These are phyloP conservation scores for Sander vitreus DNA, from an alignment of 2,113 vertebrate genomes.

Conservation along the genomic window DNA sequence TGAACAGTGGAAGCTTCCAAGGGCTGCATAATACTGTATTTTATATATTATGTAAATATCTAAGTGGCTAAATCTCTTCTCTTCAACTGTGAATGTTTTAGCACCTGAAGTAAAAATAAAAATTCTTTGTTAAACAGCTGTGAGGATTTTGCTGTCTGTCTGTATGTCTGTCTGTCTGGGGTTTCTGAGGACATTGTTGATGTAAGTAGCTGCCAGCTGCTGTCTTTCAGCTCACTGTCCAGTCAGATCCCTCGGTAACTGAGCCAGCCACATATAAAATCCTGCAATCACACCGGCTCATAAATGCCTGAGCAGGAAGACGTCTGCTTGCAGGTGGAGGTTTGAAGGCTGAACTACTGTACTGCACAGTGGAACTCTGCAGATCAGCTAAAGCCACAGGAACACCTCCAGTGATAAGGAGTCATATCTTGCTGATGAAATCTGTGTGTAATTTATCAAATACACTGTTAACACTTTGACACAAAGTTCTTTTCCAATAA, in stretches of 20 bases:
- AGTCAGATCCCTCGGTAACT: neutral
- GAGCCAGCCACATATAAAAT: constrained; percentile 35
- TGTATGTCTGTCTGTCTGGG: constrained; percentile 26
- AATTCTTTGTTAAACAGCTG: constrained; percentile 34
- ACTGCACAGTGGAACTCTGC: neutral
- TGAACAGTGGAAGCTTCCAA: constrained; percentile 5
- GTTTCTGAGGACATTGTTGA: constrained; percentile 31
- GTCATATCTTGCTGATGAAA: neutral
- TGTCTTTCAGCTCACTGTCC: constrained; percentile 27
- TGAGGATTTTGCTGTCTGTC: constrained; percentile 31
- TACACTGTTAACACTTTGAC: neutral
- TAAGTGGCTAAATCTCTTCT: constrained; percentile 33
- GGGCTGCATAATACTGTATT: constrained; percentile 9
- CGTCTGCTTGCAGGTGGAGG: constrained; percentile 13
- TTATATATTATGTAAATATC: constrained; percentile 50
- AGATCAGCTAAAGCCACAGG: neutral
- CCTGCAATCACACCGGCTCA: constrained; percentile 18
- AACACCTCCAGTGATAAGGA: neutral
- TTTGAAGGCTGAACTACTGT: neutral
- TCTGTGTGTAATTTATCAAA: neutral
- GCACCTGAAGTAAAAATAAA: constrained; percentile 33
- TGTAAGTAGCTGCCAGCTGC: constrained; percentile 52
- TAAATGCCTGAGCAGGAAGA: constrained; percentile 24
- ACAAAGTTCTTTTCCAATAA: neutral
- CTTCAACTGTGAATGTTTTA: constrained; percentile 28